Evolutionary conservation across 2,888 invertebrate species (phyloP).

Genomic region (Junonia oenone): DNA sequence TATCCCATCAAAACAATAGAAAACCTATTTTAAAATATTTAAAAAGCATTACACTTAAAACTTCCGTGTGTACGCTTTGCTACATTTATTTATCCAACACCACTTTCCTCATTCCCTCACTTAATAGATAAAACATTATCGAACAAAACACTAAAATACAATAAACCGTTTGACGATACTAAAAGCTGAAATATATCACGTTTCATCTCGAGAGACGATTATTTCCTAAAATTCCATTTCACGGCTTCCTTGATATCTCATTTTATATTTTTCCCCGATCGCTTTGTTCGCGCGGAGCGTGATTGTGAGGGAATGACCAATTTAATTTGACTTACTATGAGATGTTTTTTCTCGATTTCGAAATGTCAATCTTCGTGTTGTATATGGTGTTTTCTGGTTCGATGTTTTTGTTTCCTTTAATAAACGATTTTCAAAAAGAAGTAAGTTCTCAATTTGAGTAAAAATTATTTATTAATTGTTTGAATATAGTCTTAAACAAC

Average conservation of each 20-base stretch:
- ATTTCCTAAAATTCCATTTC: background rate
- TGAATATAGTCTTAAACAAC: too few relatives aligned
- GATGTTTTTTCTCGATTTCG: too few relatives aligned
- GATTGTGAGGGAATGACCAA: background rate
- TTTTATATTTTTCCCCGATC: background rate
- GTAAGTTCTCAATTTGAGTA: too few relatives aligned
- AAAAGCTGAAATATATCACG: background rate
- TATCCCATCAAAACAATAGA: too few relatives aligned
- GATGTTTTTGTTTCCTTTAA: too few relatives aligned
- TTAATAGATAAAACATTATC: background rate
- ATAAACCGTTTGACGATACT: background rate
- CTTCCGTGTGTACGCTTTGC: too few relatives aligned
- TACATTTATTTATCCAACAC: background rate
- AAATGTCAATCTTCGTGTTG: too few relatives aligned
- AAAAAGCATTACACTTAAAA: too few relatives aligned
- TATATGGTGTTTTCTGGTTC: too few relatives aligned
- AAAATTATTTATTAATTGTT: too few relatives aligned
- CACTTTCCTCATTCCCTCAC: background rate
- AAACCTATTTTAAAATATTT: too few relatives aligned
- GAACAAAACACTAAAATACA: background rate
- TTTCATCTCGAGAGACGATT: background rate
- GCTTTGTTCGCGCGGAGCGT: background rate
- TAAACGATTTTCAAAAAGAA: too few relatives aligned
- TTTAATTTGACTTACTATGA: background rate
- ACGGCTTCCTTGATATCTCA: background rate